Percentiles rank a stretch among this genome's conserved stretches.
Conservation (phyloP, 2,888 invertebrate genomes). For the Philaethria dido region DNA sequence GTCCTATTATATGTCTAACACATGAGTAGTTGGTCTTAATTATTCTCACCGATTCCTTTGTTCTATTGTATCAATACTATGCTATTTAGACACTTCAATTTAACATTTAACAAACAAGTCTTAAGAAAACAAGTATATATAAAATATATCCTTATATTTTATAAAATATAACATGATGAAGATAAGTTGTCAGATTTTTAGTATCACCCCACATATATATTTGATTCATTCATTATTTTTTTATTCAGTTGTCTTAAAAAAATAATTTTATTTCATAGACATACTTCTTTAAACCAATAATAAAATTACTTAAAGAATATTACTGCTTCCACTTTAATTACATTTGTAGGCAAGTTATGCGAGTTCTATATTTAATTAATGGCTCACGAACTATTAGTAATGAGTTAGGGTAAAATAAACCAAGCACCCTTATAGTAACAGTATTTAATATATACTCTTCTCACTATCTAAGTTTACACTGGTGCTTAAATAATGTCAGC, state of each 20-base stretch:
- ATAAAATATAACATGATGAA: too few relatives aligned
- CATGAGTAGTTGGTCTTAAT: neutral
- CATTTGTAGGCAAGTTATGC: neutral
- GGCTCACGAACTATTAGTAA: neutral
- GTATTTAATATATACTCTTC: neutral
- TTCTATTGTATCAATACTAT: neutral
- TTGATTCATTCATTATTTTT: too few relatives aligned
- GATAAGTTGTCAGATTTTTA: too few relatives aligned
- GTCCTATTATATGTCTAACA: neutral
- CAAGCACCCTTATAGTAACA: neutral
- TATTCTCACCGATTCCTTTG: slow-evolving; percentile 11
- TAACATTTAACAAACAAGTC: neutral
- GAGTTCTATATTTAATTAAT: slow-evolving; percentile 2
- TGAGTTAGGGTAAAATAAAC: slow-evolving; percentile 1
- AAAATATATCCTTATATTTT: too few relatives aligned
- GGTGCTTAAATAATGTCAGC: too few relatives aligned
- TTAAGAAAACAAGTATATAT: too few relatives aligned
- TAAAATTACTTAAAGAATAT: too few relatives aligned
- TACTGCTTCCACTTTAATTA: slow-evolving; percentile 2
- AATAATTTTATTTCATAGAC: too few relatives aligned
- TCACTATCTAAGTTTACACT: too few relatives aligned
- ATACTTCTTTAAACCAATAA: too few relatives aligned
- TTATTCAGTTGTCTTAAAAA: too few relatives aligned
- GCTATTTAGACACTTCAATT: neutral
- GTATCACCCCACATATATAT: too few relatives aligned